Base-by-base conservation (phyloP, 1,140 invertebrate genomes). In the Meloidogyne floridensis region DNA sequence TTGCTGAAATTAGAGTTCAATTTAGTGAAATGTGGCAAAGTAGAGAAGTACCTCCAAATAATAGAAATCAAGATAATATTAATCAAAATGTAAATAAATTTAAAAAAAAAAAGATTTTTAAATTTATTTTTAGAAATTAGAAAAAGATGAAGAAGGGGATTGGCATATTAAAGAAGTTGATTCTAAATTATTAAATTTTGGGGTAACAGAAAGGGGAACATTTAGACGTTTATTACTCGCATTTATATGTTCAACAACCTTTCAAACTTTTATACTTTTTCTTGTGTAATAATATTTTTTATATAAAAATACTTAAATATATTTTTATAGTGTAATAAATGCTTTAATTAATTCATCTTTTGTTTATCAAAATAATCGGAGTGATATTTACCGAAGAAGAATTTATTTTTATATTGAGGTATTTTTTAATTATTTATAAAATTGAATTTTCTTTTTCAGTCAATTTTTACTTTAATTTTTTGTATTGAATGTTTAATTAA, bases 1-100 rank as follows among this genome's bases (percentile, higher is more conserved):
- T 99, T 91, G 99, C 99, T 90, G 98, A 99, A 92, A 98, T 99
- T 85, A 92, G 98, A 86, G 98, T 99, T 0, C 98, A 99, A 90
- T 99, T 99, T 91, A 97, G 99, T 91, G 97, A 99, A 92, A 98
- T 99, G 96, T 99, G 98, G 98, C 96, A 96, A n/a, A 94, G 94
- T 0, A 86, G 91, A 72, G 95, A 89, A 69, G 80, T 77, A 10
- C 71, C 59, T 18, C 59, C 59, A 32, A 32, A 32, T 65, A 65
- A 47, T 65, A 65, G 59, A 65, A 4, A 82, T 65, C 87, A 89
- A 42, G 88, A 89, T 15, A 83, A 82, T 70, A 75, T 89, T 70
- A 81, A 85, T 65, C 87, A 88, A 81, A 82, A 76, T 82, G 87
- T 88, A 20, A 18, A 8, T 13, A 20, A 51, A 11, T 20, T 56